Base-by-base conservation (phyloP, 1,140 invertebrate species). In the Zeugodacus cucurbitae region DNA sequence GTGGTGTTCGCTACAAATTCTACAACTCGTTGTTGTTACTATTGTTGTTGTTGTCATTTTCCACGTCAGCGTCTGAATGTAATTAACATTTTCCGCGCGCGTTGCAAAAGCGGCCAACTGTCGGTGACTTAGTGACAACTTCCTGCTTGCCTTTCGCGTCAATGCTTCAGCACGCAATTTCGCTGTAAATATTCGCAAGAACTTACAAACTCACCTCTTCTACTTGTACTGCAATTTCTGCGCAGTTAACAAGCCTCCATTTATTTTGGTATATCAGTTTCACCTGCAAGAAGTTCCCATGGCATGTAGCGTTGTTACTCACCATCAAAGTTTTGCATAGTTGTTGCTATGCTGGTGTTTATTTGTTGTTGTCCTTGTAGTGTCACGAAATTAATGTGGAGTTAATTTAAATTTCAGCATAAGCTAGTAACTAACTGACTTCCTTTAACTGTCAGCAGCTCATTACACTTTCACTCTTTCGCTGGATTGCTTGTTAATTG, bases 81-180 rank as follows among this genome's bases (percentile, higher is more conserved):
- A 74, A 74, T 74, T 74, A 74, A 74, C 67, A 41, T 74, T 74
- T 41, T 74, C 67, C 32, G 67, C 34, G 67, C 14, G 67, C 20
- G 67, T 17, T 74, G 67, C 32, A 41, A 41, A 41, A 41, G 34
- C 41, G 67, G 34, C 67, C 67, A 41, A 37, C 62, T 54, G 58
- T 62, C 14, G 34, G 5, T 74, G 67, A 74, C 32, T 74, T 41
- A 32, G 0, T 22, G 34, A 41, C 34, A n/a, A n/a, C 58, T 41
- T 74, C 20, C 67, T 37, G 67, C 34, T 37, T 41, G 67, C 4
- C 34, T 74, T 74, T 22, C 34, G 67, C 67, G 7, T 74, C 34
- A 74, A 37, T 74, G 67, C 67, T 74, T 37, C 34, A 37, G 32
- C 34, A 22, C 67, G 34, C 64, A 67, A 32, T 67, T 67, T 67